Evolutionary conservation across 23 tunicate genomes (phyloP).

Genomic region (Oikopleura dioica): DNA sequence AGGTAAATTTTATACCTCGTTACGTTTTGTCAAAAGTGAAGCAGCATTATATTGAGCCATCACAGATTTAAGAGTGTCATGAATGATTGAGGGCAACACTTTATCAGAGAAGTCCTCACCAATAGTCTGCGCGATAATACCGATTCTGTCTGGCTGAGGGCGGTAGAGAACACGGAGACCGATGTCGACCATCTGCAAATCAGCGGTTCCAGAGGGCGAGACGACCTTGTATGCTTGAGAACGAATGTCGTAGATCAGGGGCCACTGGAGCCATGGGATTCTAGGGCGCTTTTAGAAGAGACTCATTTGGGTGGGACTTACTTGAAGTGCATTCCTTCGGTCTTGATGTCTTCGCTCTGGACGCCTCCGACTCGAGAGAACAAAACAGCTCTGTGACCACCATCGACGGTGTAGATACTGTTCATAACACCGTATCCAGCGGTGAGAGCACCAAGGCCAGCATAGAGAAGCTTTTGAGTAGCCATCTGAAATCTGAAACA

Average conservation of each 20-base stretch:
- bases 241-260: slow-evolving; percentile 81
- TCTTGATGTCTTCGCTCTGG: slow-evolving; percentile 32
- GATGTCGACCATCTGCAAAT: slow-evolving; percentile 91
- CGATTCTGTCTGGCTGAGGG: slow-evolving; percentile 38
- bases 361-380: slow-evolving; percentile 78
- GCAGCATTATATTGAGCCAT: slow-evolving; percentile 85
- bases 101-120: slow-evolving; percentile 18
- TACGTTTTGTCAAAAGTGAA: slow-evolving; percentile 66
- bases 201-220: slow-evolving; percentile 45
- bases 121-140: slow-evolving; percentile 52
- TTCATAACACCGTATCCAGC: background rate
- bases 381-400: slow-evolving; percentile 78
- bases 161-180: slow-evolving; percentile 75
- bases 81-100: slow-evolving; percentile 79
- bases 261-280: slow-evolving; percentile 92
- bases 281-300: no score
- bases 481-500: no score
- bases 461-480: no score
- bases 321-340: no score
- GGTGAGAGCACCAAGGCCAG: background rate
- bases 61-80: slow-evolving; percentile 81
- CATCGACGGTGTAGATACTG: slow-evolving; percentile 20
- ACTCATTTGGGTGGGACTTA: no score
- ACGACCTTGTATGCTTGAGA: slow-evolving; percentile 60
- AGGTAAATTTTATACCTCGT: slow-evolving; percentile 22